Conservation (phyloP, 2,888 invertebrate genomes). For the Hylaea fasciaria region DNA sequence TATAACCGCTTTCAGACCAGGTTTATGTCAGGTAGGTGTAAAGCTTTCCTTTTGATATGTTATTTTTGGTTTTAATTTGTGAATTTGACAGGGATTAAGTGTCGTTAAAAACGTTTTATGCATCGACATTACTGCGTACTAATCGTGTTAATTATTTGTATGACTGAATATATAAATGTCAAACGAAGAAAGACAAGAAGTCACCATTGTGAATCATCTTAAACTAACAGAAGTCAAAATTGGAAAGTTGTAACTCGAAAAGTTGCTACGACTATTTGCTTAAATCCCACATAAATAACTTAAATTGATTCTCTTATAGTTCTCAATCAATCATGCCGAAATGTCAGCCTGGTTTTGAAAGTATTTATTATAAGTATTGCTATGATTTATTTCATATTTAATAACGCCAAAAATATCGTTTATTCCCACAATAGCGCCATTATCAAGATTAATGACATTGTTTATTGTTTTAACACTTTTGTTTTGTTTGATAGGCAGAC, state of each 20-base stretch:
- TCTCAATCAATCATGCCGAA: slow-evolving; percentile 23
- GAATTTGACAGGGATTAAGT: background rate
- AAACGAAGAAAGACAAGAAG: too few relatives aligned
- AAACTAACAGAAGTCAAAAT: too few relatives aligned
- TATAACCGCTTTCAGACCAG: slow-evolving; percentile 3
- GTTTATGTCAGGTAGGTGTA: slow-evolving; percentile 15
- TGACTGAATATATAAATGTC: too few relatives aligned
- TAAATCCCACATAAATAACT: too few relatives aligned
- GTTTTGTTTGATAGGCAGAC: slow-evolving; percentile 35
- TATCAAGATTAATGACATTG: slow-evolving; percentile 43
- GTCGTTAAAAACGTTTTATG: too few relatives aligned
- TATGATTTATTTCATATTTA: slow-evolving; percentile 22
- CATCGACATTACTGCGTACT: too few relatives aligned
- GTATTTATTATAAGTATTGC: too few relatives aligned
- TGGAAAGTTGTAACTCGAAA: too few relatives aligned
- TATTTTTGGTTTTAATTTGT: slow-evolving; percentile 1
- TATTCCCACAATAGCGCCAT: slow-evolving; percentile 40
- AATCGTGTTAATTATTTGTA: too few relatives aligned
- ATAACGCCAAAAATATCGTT: slow-evolving; percentile 25
- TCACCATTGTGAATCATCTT: too few relatives aligned
- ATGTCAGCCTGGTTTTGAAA: slow-evolving; percentile 19
- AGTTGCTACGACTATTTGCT: background rate
- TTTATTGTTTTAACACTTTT: slow-evolving; percentile 39
- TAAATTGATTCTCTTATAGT: background rate
- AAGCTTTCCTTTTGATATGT: slow-evolving; percentile 2